Evolutionary conservation across 2,888 invertebrate genomes (phyloP).

Genomic region (Ichneumoninae sp.): DNA sequence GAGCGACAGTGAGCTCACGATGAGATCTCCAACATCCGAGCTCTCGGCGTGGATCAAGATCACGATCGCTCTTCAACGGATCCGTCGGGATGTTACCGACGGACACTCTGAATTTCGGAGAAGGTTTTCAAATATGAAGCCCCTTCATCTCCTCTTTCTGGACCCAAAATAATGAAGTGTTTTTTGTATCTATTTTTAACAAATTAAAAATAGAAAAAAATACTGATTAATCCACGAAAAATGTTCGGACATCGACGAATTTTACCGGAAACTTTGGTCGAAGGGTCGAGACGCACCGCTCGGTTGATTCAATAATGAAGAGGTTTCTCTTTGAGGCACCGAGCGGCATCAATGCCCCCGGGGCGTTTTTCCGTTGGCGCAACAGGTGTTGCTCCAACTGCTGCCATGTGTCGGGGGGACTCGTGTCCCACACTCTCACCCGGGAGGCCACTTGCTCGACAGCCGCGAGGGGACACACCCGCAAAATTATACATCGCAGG

Average conservation of each 20-base stretch:
- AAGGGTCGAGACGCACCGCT: constrained; percentile 9
- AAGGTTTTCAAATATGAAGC: background rate
- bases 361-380: constrained; percentile 66
- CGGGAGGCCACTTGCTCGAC: constrained; percentile 9
- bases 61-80: constrained; percentile 39
- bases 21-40: constrained; percentile 44
- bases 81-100: background rate
- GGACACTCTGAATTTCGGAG: background rate
- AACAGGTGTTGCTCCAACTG: constrained; percentile 75
- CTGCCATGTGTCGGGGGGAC: constrained; percentile 7
- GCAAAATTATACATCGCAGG: constrained; percentile 2
- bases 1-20: constrained; percentile 70
- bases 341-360: constrained; percentile 18
- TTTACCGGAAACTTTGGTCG: background rate
- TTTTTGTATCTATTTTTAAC: background rate
- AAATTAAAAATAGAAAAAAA: background rate
- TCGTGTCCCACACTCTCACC: constrained; percentile 14
- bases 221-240: background rate
- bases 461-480: constrained; percentile 28
- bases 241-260: background rate
- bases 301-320: constrained; percentile 2
- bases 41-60: constrained; percentile 69
- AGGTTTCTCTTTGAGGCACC: constrained; percentile 11
- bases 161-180: background rate
- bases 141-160: background rate